phyloP scores from a whole-genome alignment of 2,888 invertebrate genomes.

The Spilosoma lubricipeda region DNA sequence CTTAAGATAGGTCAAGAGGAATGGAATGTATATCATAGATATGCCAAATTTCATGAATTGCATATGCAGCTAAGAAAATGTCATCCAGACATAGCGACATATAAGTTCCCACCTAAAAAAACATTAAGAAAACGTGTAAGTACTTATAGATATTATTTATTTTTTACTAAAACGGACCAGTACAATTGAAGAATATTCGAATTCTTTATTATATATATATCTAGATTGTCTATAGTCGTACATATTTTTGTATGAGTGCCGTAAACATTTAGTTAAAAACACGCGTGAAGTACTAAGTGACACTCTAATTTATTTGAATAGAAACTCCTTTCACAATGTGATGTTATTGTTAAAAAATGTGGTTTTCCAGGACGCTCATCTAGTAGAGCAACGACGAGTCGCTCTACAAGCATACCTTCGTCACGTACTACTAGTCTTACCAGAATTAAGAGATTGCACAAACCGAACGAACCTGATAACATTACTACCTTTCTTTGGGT shows the following conservation, averaged over 20 bases:
- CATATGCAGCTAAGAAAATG: slow-evolving; percentile 94
- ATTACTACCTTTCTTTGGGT: slow-evolving; percentile 96
- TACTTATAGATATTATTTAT: slow-evolving; percentile 15
- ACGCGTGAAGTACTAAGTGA: no score
- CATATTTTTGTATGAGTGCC: no score
- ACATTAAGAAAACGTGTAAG: slow-evolving; percentile 95
- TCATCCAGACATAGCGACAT: slow-evolving; percentile 91
- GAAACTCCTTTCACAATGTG: not conserved
- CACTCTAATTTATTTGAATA: not conserved
- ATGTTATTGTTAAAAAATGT: not conserved
- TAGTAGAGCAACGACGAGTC: slow-evolving; percentile 95
- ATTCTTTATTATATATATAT: no score
- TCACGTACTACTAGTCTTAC: slow-evolving; percentile 92
- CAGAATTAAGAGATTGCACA: slow-evolving; percentile 91
- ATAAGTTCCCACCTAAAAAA: slow-evolving; percentile 98
- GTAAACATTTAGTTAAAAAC: not conserved
- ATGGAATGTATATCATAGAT: slow-evolving; percentile 98
- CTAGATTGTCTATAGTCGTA: no score
- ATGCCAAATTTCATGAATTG: slow-evolving; percentile 95
- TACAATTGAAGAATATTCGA: no score
- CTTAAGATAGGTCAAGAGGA: slow-evolving; percentile 94
- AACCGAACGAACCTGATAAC: slow-evolving; percentile 92
- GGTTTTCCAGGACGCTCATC: slow-evolving; percentile 88
- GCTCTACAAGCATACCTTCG: slow-evolving; percentile 95
- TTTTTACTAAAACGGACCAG: no score